A percentile compares a stretch with the other conserved stretches of the same genome.
Evolutionary conservation across 2,888 invertebrate species (phyloP).

Genomic region (Sminthurinus aureus): DNA sequence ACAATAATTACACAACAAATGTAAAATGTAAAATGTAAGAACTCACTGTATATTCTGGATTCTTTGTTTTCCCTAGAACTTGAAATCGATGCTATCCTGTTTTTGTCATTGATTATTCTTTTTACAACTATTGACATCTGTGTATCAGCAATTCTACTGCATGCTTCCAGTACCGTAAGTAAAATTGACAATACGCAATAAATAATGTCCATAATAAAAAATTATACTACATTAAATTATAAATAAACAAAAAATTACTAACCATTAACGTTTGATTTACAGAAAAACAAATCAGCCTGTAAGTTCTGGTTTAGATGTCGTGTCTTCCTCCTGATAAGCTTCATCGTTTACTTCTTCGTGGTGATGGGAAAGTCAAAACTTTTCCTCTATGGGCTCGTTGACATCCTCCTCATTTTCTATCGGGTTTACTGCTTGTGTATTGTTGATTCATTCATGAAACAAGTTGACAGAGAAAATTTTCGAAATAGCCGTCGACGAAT

Average conservation of each 20-base stretch:
- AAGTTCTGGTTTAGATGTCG: slow-evolving; percentile 56
- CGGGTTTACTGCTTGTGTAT: slow-evolving; percentile 54
- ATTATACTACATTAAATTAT: neutral
- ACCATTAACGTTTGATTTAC: slow-evolving; percentile 2
- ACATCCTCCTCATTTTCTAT: slow-evolving; percentile 52
- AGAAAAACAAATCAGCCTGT: slow-evolving; percentile 50
- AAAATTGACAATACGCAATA: neutral
- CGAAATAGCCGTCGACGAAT: neutral
- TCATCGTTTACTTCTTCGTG: slow-evolving; percentile 52
- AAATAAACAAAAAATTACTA: neutral
- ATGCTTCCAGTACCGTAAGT: slow-evolving; percentile 10
- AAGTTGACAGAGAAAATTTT: slow-evolving; percentile 21
- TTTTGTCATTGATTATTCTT: neutral
- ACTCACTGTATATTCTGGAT: neutral
- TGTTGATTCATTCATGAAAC: slow-evolving; percentile 46
- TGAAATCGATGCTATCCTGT: neutral
- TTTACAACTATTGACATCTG: slow-evolving; percentile 9
- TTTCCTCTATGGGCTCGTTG: slow-evolving; percentile 48
- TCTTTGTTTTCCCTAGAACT: neutral
- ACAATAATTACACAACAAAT: neutral
- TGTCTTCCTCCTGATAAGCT: slow-evolving; percentile 44
- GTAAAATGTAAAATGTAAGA: neutral
- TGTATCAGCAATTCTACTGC: neutral
- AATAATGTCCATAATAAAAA: neutral
- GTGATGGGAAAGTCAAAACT: slow-evolving; percentile 31